These are phyloP conservation scores for Gambelia wislizenii DNA, from an alignment of 2,797 vertebrate genomes.

Conservation along the genomic window DNA sequence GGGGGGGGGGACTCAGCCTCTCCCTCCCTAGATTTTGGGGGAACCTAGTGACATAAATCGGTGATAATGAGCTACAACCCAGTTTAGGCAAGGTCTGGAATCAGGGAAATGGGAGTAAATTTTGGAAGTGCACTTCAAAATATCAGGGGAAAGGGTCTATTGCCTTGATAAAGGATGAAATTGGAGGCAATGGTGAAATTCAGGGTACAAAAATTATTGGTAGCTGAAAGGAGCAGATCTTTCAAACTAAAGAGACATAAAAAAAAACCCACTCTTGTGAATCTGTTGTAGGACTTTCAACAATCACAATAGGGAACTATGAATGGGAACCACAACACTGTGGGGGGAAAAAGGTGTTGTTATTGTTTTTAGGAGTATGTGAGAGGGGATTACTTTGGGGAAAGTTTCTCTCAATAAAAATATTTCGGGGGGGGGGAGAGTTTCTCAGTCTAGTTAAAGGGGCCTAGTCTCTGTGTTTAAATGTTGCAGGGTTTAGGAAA, in stretches of 20 bases:
- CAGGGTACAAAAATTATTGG: background rate
- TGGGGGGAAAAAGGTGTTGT: background rate
- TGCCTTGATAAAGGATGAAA: constrained; percentile 42
- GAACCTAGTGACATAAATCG: background rate
- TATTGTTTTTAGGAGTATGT: background rate
- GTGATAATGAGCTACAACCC: background rate
- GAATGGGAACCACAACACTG: too few species aligned
- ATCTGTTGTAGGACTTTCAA: background rate
- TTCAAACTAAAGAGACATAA: background rate
- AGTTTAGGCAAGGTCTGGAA: too few species aligned
- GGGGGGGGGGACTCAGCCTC: background rate
- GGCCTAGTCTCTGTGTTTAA: background rate
- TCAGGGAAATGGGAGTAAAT: background rate
- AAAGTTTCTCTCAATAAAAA: too few species aligned
- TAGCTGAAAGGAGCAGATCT: background rate
- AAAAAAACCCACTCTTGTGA: background rate
- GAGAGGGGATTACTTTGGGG: background rate
- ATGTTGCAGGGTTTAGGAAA: background rate
- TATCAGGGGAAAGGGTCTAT: background rate
- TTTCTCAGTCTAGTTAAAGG: too few species aligned
- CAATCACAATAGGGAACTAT: background rate
- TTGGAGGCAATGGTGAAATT: background rate
- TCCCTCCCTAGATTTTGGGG: background rate
- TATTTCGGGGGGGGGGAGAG: too few species aligned
- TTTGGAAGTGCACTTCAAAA: constrained; percentile 26